Evolutionary conservation across 2,888 invertebrate species (phyloP), one percentile per base, ranked within the genome.

Genomic region (Netelia fuscicornis): DNA sequence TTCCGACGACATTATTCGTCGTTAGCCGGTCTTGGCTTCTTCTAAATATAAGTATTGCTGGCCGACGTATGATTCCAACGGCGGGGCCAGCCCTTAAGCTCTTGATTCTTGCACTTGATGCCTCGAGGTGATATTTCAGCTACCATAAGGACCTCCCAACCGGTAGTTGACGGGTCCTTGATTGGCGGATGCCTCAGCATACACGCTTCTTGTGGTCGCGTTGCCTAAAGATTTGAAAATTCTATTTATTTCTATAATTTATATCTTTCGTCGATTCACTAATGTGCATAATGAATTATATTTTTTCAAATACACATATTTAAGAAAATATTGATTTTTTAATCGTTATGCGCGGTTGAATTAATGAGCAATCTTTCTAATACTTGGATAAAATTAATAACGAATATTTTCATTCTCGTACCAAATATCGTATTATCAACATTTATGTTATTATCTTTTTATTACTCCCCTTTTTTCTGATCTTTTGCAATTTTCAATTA

Each of bases 51-150:
- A 74, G 89, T 91, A 42, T 87, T 89, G 75, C 87, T 90, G 62
- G 87, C 87, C 81, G 91, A 92, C 72, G 76, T 83, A 86, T 92
- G 91, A 88, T 88, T 91, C 93, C 93, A 93, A 87, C 93, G 93
- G 67, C 93, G 92, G 83, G 92, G 93, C 93, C 93, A 93, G 86
- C 93, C 93, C 88, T 93, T 93, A 82, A 93, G 88, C 88, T 91
- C 91, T 88, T 91, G 90, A 86, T 92, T 92, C 91, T 91, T 91
- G 89, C 88, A 90, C 86, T 90, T 89, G 65, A 89, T 86, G 83
- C 86, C 86, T 78, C 89, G 83, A 84, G 86, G 67, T 72, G 81
- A 79, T 70, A 89, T 87, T 86, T 90, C 92, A 90, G 89, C 90
- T 92, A 92, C 91, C 93, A 93, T 93, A 93, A 91, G 93, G 93